Conservation (phyloP, 2,113 vertebrate species). For the Sceloporus tristichus region DNA sequence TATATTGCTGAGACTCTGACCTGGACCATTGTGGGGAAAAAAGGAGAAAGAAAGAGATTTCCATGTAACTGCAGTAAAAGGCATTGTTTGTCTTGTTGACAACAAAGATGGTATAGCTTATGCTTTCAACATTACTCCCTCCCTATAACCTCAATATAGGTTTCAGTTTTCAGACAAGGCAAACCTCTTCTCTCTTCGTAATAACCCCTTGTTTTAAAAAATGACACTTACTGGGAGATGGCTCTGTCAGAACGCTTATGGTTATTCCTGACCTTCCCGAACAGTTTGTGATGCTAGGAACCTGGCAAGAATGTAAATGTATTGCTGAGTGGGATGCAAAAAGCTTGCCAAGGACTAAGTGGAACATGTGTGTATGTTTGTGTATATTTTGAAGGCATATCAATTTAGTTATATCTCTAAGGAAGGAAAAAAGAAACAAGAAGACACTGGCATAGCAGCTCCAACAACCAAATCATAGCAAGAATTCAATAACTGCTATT, state of each 20-base stretch:
- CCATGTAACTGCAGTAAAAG: constrained; percentile 41
- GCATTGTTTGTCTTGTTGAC: constrained; percentile 44
- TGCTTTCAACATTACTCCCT: constrained; percentile 43
- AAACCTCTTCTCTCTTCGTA: neutral
- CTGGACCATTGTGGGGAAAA: constrained; percentile 32
- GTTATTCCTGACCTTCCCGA: constrained; percentile 60
- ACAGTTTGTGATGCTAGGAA: constrained; percentile 62
- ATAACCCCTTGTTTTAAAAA: constrained; percentile 43
- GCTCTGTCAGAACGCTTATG: constrained; percentile 53
- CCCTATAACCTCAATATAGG: constrained; percentile 52
- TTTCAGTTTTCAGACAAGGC: constrained; percentile 56
- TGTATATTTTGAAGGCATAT: neutral
- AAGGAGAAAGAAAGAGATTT: constrained; percentile 24
- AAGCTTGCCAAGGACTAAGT: constrained; percentile 27
- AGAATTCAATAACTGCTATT: neutral
- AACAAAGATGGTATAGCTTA: constrained; percentile 52
- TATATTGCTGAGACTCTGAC: constrained; percentile 30
- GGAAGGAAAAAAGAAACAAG: no score
- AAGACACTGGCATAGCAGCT: neutral
- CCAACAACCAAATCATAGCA: neutral
- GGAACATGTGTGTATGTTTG: constrained; percentile 13
- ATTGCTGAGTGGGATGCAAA: constrained; percentile 35
- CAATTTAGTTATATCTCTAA: neutral
- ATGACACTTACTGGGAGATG: constrained; percentile 33
- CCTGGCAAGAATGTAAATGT: constrained; percentile 58